Evolutionary conservation across 2,888 invertebrate genomes (phyloP).

Genomic region (Drosophila anomelani): DNA sequence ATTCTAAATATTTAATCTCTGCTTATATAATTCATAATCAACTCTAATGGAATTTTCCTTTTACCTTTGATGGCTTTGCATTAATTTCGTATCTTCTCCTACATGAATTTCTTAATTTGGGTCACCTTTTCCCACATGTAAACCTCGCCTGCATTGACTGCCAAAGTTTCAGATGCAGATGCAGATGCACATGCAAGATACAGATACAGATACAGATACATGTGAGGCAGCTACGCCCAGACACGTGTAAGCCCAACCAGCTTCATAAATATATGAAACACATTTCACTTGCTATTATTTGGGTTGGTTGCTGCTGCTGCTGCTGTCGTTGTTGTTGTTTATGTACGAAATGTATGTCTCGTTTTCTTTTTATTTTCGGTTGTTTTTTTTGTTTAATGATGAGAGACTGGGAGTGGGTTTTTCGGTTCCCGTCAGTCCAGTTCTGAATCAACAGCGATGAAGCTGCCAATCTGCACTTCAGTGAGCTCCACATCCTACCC

Average conservation of each 20-base stretch:
- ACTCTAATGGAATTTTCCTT: not conserved
- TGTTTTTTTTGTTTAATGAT: constrained; percentile 43
- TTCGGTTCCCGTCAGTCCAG: constrained; percentile 49
- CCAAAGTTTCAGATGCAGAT: constrained; percentile 22
- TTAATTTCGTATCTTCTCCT: constrained; percentile 9
- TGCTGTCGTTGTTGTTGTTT: constrained; percentile 39
- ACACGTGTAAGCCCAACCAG: constrained; percentile 33
- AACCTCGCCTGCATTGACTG: constrained; percentile 2
- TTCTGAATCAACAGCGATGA: constrained; percentile 50
- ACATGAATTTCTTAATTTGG: constrained; percentile 25
- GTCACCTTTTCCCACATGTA: constrained; percentile 36
- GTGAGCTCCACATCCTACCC: constrained; percentile 20
- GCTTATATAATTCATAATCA: not conserved
- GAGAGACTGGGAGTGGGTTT: constrained; percentile 55
- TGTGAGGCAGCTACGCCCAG: constrained; percentile 27
- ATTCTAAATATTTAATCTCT: not conserved
- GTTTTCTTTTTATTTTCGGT: constrained; percentile 37
- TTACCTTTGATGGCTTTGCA: not conserved
- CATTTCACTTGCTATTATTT: constrained; percentile 64
- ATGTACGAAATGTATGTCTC: constrained; percentile 51
- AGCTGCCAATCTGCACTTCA: constrained; percentile 47
- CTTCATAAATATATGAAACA: constrained; percentile 56
- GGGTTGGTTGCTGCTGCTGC: constrained; percentile 24
- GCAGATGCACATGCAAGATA: constrained; percentile 14
- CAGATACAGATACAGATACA: constrained; percentile 27